Evolutionary conservation across 2,113 vertebrate genomes (phyloP).

Genomic region (Promerops cafer): DNA sequence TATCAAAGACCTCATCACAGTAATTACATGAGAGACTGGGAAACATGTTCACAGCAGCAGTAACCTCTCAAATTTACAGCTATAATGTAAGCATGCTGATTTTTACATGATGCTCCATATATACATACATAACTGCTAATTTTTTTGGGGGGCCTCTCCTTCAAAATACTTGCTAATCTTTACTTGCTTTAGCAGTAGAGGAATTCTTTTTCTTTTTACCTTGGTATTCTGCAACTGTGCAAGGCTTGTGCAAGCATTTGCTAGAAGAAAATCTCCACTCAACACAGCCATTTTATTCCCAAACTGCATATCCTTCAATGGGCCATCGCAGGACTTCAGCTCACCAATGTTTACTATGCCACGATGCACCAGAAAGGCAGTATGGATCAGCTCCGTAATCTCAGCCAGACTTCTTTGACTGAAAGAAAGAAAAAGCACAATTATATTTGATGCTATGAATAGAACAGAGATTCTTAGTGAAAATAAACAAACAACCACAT

Average conservation of each 20-base stretch:
- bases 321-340: conserved; percentile 86
- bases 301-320: conserved; percentile 94
- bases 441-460: not conserved
- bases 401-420: conserved; percentile 95
- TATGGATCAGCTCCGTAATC: conserved; percentile 96
- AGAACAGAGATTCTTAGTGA: not conserved
- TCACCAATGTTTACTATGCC: conserved; percentile 92
- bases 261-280: conserved; percentile 95
- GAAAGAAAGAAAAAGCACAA: conserved; percentile 48
- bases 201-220: conserved; percentile 70
- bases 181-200: not conserved
- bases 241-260: conserved; percentile 90
- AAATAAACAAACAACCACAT: not conserved
- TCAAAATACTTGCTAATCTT: not conserved
- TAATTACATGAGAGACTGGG: not conserved
- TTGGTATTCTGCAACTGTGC: conserved; percentile 93
- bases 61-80: not conserved
- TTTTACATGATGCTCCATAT: not conserved
- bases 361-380: conserved; percentile 94
- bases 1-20: not conserved
- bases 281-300: conserved; percentile 98
- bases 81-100: not conserved
- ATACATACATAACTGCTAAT: not conserved
- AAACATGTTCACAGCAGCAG: not conserved
- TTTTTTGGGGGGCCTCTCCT: not conserved